Percentiles rank a stretch among this genome's conserved stretches.
Evolutionary conservation across 2,113 vertebrate genomes (phyloP).

Genomic region (Toxostoma redivivum): DNA sequence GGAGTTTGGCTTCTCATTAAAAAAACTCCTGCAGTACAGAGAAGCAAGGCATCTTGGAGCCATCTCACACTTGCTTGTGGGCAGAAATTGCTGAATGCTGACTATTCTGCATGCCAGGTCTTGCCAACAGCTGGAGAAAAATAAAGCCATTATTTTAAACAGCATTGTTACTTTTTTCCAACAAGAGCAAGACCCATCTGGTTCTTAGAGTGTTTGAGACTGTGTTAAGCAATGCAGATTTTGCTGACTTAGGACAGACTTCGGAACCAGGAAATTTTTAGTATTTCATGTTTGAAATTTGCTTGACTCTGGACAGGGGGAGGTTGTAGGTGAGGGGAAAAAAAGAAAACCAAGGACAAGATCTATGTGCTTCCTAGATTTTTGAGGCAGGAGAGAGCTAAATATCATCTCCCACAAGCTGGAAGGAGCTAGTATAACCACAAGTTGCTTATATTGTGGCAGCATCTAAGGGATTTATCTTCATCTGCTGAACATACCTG

Average conservation of each 20-base stretch:
- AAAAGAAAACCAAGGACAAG: background rate
- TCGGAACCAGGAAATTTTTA: background rate
- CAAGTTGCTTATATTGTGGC: background rate
- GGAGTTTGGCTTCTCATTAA: background rate
- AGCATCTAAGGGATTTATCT: background rate
- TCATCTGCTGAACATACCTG: background rate
- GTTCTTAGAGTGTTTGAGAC: background rate
- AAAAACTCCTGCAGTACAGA: background rate
- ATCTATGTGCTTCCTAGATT: background rate
- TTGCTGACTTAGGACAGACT: background rate
- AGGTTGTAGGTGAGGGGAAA: background rate
- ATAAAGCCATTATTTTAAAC: slow-evolving; percentile 57
- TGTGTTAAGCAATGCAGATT: background rate
- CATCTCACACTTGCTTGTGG: slow-evolving; percentile 60
- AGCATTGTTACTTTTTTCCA: slow-evolving; percentile 15
- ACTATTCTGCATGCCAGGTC: slow-evolving; percentile 46
- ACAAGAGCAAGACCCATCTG: background rate
- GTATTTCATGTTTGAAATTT: background rate
- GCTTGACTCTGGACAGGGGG: rapidly evolving
- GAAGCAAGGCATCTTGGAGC: slow-evolving; percentile 11
- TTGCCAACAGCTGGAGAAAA: slow-evolving; percentile 51
- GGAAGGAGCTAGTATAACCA: background rate
- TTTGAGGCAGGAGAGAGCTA: background rate
- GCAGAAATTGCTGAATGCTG: slow-evolving; percentile 67
- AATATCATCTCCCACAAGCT: background rate